Conservation (phyloP, 2,797 vertebrate species). For the Acanthurus leucopareius region DNA sequence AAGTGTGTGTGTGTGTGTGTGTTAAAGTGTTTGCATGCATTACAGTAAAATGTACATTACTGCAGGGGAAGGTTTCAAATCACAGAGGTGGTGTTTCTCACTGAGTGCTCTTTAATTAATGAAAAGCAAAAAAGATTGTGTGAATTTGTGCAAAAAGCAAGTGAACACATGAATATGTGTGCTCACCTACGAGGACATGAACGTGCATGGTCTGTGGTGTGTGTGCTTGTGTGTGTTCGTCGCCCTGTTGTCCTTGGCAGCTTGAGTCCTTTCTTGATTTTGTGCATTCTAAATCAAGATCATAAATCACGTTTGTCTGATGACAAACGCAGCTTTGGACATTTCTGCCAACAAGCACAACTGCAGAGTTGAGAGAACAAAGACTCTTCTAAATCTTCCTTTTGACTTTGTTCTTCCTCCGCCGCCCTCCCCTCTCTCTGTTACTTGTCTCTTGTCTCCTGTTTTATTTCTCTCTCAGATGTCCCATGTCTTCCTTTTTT, state of each 20-base stretch:
- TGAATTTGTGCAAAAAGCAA: not conserved
- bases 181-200: not conserved
- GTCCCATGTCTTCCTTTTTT: constrained; percentile 37
- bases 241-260: constrained; percentile 57
- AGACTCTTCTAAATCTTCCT: constrained; percentile 71
- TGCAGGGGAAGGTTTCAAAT: not conserved
- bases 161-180: not conserved
- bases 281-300: constrained; percentile 71
- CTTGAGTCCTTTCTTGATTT: constrained; percentile 48
- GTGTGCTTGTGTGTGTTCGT: not conserved
- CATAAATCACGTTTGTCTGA: constrained; percentile 75
- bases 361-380: constrained; percentile 70
- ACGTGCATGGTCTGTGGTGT: constrained; percentile 2
- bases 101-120: constrained; percentile 23
- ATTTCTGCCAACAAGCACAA: constrained; percentile 71
- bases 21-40: not conserved
- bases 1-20: constrained; percentile 3
- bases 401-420: constrained; percentile 76
- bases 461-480: constrained; percentile 63
- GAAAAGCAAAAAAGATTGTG: constrained; percentile 18
- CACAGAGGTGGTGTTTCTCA: constrained; percentile 33
- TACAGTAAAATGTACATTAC: constrained; percentile 23
- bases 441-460: constrained; percentile 59
- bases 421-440: constrained; percentile 54
- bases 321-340: constrained; percentile 72